Evolutionary conservation across 2,797 vertebrate genomes (phyloP), one percentile per base, ranked within the genome.

Genomic region (Spinibarbus caldwelli): DNA sequence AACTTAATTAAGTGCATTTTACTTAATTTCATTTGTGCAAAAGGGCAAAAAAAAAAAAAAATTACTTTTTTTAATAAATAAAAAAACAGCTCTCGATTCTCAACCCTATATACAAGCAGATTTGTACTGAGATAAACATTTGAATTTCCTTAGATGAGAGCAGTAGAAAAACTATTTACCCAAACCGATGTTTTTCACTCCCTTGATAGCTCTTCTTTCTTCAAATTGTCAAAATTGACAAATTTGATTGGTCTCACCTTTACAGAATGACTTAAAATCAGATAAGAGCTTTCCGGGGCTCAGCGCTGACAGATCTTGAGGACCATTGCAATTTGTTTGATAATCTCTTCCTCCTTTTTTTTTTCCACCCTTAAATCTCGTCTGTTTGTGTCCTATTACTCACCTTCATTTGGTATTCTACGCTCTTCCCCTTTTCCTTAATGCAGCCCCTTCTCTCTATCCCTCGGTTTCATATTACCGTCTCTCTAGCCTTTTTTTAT

Each of bases 241-340:
- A 66, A 86, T 54, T 68, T 77, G 82, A 84, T 86, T 72, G 54
- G 82, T 86, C 34, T 87, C 54, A 77, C 82, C 82, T 67, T 87
- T 77, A 70, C 36, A 84, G 83, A 68, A 62, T 76, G 80, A 87
- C 79, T 89, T 68, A n/a, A 82, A 86, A 85, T 68, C 83, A 82
- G 84, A 88, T 84, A 64, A 82, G 82, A 31, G 75, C 73, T 76
- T 81, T 52, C 72, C 29, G n/a, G 76, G 26, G 29, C 38, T 34
- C 59, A 8, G 41, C 21, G 3, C 82, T 52, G 82, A 68, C 57
- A 84, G 85, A 72, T 71, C 85, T 86, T 59, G 71, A 71, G 71
- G 68, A 77, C 54, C 66, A 78, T 54, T 78, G n/a, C 54, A 71
- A 86, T 87, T 84, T 78, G 57, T 86, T 78, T 87, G 57, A 87